Evolutionary conservation across 2,113 vertebrate species (phyloP), one percentile per base, ranked within the genome.

Genomic region (Myxocyprinus asiaticus): DNA sequence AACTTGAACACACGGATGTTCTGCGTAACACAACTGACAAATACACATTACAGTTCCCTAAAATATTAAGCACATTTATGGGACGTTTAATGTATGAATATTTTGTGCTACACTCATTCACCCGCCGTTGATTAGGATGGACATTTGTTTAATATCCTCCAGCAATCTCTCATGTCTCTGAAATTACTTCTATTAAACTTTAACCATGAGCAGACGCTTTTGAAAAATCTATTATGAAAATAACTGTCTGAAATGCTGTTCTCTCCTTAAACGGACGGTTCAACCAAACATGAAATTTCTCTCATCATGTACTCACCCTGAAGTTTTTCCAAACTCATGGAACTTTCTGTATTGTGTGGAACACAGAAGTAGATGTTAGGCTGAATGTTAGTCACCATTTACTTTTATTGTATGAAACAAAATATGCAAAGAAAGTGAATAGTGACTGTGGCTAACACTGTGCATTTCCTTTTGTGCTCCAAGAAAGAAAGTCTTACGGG

Each of bases 41-140:
- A 56, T 9, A 14, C 10, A 69, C 11, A 55, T 69, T 69, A 55
- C 6, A 15, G 55, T 56, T n/a, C 22, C 8, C 22, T 70, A 8
- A 70, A 70, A 56, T 70, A 56, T 70, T 56, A 56, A 56, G 7
- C 11, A 59, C 5, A 59, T 72, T 72, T 72, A 45, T 6, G 45
- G 69, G 42, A 17, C 55, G 9, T 72, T 72, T 59, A 59, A 8
- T 6, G 55, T 55, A 45, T 45, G 44, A n/a, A 71, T 71, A 58
- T 71, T 71, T 68, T 33, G 48, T 55, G 11, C 50, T 53, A 33
- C 22, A 33, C 22, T 33, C 22, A 1, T 33, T 33, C 22, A 33
- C 22, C 22, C 22, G 67, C 22, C 11, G 0, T 8, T 5, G 15
- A 33, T 69, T 51, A 42, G 12, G 22, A 9, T 1, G 50, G 22